Percentiles rank a stretch among this genome's conserved stretches.
phyloP scores from a whole-genome alignment of 2,797 vertebrate species.

The Adrianichthys oophorus region DNA sequence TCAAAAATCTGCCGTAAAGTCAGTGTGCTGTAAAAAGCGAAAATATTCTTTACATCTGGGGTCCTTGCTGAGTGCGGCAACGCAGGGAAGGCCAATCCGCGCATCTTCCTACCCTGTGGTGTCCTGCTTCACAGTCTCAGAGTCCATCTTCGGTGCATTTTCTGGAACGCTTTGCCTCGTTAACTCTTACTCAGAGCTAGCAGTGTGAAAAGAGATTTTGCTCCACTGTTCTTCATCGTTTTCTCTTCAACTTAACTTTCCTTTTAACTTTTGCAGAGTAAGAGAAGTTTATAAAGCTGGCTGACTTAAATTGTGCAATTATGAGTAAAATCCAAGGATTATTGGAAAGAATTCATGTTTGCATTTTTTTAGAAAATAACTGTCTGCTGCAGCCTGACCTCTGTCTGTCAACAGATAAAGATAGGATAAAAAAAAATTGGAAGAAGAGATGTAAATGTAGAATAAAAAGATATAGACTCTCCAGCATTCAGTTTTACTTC shows the following conservation, averaged over 20 bases:
- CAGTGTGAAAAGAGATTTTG: slow-evolving; percentile 60
- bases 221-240: slow-evolving; percentile 39
- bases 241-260: slow-evolving; percentile 55
- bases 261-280: slow-evolving; percentile 41
- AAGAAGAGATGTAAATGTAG: no score
- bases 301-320: slow-evolving; percentile 21
- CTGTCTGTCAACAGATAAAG: no score
- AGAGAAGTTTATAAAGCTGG: slow-evolving; percentile 14
- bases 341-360: no score
- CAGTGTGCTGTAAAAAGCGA: slow-evolving; percentile 61
- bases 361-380: no score
- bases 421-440: no score
- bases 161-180: slow-evolving; percentile 64
- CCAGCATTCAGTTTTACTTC: no score
- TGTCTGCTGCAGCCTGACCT: no score
- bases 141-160: slow-evolving; percentile 58
- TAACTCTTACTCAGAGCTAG: slow-evolving; percentile 67
- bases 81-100: slow-evolving; percentile 64
- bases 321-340: no score
- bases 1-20: slow-evolving; percentile 59
- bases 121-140: slow-evolving; percentile 56
- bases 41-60: slow-evolving; percentile 68
- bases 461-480: no score
- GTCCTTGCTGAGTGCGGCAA: slow-evolving; percentile 57
- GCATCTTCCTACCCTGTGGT: slow-evolving; percentile 67